Evolutionary conservation across 2,888 invertebrate species (phyloP), one percentile per base, ranked within the genome.

Genomic region (Cephus runcator): DNA sequence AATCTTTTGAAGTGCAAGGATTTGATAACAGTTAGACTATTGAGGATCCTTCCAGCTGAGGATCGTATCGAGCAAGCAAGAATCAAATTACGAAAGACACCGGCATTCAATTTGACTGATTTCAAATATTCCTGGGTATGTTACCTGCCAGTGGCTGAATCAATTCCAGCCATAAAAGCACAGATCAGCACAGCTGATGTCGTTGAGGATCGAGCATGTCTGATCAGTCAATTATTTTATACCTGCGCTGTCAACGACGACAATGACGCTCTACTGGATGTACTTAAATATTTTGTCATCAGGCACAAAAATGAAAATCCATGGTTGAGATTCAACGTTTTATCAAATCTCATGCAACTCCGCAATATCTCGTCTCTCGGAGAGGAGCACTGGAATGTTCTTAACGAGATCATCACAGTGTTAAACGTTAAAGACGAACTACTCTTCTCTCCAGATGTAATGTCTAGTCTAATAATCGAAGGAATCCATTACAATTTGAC

Each of bases 161-260:
- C 86, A 0, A 84, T 91, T 36, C 79, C 85, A 0, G 9, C 76
- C 4, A 80, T 90, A 3, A 90, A 85, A 68, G 12, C 71, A 0
- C 80, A 88, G 36, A 88, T 91, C 11, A 4, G 73, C 0, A 85
- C 77, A 34, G 75, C 81, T 4, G 79, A 86, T 1, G 73, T 80
- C 3, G 34, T 76, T 4, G 68, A 79, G 1, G 73, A 75, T 0
- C 84, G 91, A 34, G 31, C 79, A 1, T 12, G 31, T 0, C 71
- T 90, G 2, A 75, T 90, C 0, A 34, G 77, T 0, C 82, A 84
- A 11, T 84, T 92, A 85, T 82, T 92, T 3, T 84, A 79, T 34
- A 84, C 83, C 15, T 92, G 91, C 69, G 85, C 83, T 34, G 80
- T 91, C 12, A 91, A 92, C 73, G 75, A 88, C 12, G 88, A 90